These are phyloP conservation scores for Dipodomys merriami DNA, from an alignment of 2,113 vertebrate genomes.

Conservation along the genomic window DNA sequence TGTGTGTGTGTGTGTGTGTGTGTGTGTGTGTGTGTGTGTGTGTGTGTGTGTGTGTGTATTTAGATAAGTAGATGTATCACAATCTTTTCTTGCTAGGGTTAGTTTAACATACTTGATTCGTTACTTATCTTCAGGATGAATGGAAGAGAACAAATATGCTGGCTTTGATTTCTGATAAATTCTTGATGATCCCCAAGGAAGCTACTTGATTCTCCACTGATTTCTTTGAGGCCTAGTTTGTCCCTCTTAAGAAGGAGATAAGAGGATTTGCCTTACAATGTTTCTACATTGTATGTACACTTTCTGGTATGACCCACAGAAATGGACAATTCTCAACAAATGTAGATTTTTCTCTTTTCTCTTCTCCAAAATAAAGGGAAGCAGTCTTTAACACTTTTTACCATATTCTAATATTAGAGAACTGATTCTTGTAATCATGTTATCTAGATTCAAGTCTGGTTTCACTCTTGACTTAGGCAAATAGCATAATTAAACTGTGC, in stretches of 20 bases:
- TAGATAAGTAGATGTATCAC: not conserved
- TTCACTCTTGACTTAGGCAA: not conserved
- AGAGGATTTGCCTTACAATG: not conserved
- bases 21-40: not conserved
- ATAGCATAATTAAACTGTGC: not conserved
- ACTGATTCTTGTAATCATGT: not conserved
- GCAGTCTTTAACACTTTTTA: not conserved
- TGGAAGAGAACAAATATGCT: not conserved
- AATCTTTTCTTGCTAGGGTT: not conserved
- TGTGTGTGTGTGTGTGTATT: not conserved
- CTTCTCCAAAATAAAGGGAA: conserved; percentile 43
- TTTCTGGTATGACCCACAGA: not conserved
- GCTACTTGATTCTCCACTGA: not conserved
- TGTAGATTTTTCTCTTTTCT: conserved; percentile 12
- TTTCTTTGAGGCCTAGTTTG: not conserved
- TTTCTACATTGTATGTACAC: conserved; percentile 3
- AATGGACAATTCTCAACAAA: not conserved
- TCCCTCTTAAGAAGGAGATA: conserved; percentile 30
- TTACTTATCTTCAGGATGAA: conserved; percentile 48
- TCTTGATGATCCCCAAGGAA: not conserved
- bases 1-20: not conserved
- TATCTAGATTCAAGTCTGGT: not conserved
- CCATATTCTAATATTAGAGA: not conserved
- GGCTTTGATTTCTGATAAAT: conserved; percentile 39
- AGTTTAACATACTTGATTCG: not conserved